Evolutionary conservation across 2,888 invertebrate species (phyloP).

Genomic region (Lamproptera curius): DNA sequence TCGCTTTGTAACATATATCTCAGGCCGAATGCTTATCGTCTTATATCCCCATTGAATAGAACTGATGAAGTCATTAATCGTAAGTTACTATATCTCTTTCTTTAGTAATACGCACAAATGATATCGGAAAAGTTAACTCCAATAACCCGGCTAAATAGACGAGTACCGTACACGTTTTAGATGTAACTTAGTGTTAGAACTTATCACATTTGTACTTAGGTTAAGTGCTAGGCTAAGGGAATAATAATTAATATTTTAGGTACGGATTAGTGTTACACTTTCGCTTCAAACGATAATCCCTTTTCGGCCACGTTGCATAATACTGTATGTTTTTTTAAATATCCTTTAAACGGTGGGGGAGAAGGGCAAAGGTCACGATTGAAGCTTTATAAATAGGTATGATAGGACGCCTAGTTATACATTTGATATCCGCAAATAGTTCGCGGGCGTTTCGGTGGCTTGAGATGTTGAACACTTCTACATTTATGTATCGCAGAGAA

Average conservation of each 20-base stretch:
- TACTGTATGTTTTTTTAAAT: neutral
- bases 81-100: constrained; percentile 1
- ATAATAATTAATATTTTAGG: constrained; percentile 31
- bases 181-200: constrained; percentile 45
- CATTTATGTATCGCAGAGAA: no score
- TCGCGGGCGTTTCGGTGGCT: neutral
- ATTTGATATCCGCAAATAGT: neutral
- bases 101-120: constrained; percentile 18
- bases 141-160: neutral
- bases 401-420: constrained; percentile 4
- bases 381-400: constrained; percentile 38
- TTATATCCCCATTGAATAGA: neutral
- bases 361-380: constrained; percentile 60
- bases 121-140: neutral
- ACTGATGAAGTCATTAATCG: constrained; percentile 9
- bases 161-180: constrained; percentile 2
- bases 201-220: constrained; percentile 62
- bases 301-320: constrained; percentile 40
- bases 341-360: constrained; percentile 6
- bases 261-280: constrained; percentile 35
- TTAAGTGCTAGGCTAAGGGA: constrained; percentile 44
- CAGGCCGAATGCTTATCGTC: constrained; percentile 9
- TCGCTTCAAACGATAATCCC: constrained; percentile 61
- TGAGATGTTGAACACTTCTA: neutral
- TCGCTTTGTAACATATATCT: constrained; percentile 18